Evolutionary conservation across 2,888 invertebrate species (phyloP), one percentile per base, ranked within the genome.

Genomic region (Minunthozetes semirufus): DNA sequence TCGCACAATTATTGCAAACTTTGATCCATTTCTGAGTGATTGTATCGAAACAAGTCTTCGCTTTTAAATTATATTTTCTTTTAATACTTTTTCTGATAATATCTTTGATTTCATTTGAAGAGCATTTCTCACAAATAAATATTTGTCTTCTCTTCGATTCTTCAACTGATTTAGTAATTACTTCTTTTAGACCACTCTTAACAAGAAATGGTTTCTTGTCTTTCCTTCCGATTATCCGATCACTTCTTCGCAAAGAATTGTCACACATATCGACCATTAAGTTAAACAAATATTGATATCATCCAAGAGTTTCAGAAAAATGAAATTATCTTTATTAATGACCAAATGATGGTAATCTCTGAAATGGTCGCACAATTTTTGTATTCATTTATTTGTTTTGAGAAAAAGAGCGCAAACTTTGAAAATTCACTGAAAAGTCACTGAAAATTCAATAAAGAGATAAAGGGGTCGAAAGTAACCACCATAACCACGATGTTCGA

Each of bases 231-330:
- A 38, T 33, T 17, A 63, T 17, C 33, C 63, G 25, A 6, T 63
- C 63, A 63, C 63, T 63, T 63, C 63, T 63, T 63, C 63, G 59
- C 25, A 59, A n/a, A 13, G 25, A 63, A 63, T 33, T 63, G 33
- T 63, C 29, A 63, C 63, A 17, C 63, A 63, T 63, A 33, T 63
- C 13, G 29, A 33, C n/a, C n/a, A n/a, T n/a, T n/a, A n/a, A n/a
- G n/a, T n/a, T n/a, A n/a, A n/a, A n/a, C n/a, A n/a, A n/a, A n/a
- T n/a, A n/a, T n/a, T n/a, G n/a, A n/a, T n/a, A n/a, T n/a, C n/a
- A n/a, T n/a, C n/a, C n/a, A n/a, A n/a, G n/a, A n/a, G n/a, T n/a
- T n/a, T n/a, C n/a, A n/a, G n/a, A n/a, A n/a, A n/a, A n/a, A n/a
- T n/a, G n/a, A n/a, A n/a, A n/a, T n/a, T n/a, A n/a, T n/a, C n/a